Conservation (phyloP, 1,140 invertebrate genomes). For the Papilio aristodemus region DNA sequence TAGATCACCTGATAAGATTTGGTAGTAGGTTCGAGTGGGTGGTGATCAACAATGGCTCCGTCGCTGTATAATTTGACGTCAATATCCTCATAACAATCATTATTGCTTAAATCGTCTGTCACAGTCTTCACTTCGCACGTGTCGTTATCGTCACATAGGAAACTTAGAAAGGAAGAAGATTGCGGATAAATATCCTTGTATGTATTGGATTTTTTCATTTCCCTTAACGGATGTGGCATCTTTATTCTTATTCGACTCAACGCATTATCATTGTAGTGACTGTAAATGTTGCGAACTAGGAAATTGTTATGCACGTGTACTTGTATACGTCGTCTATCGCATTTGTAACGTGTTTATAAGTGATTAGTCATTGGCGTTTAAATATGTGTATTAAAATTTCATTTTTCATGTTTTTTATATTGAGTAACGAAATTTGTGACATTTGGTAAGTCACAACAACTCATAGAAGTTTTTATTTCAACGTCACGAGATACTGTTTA, state of each 20-base stretch:
- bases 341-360: background rate
- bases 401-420: background rate
- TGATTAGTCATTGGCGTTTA: background rate
- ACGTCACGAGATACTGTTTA: background rate
- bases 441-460: conserved; percentile 7
- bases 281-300: conserved; percentile 10
- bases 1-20: conserved; percentile 13
- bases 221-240: background rate
- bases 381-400: background rate
- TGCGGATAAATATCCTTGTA: conserved; percentile 5
- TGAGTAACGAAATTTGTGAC: background rate
- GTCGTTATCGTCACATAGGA: conserved; percentile 3
- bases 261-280: background rate
- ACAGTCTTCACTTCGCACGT: conserved; percentile 7
- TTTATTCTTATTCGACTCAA: background rate
- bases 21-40: background rate
- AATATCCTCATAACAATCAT: conserved; percentile 12
- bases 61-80: conserved; percentile 10
- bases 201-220: conserved; percentile 16
- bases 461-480: background rate
- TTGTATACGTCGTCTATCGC: background rate
- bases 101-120: background rate
- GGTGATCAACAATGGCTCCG: background rate
- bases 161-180: conserved; percentile 7
- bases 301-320: conserved; percentile 10